Base-by-base conservation (phyloP, 2,888 invertebrate genomes). In the Ophion obscuratus region DNA sequence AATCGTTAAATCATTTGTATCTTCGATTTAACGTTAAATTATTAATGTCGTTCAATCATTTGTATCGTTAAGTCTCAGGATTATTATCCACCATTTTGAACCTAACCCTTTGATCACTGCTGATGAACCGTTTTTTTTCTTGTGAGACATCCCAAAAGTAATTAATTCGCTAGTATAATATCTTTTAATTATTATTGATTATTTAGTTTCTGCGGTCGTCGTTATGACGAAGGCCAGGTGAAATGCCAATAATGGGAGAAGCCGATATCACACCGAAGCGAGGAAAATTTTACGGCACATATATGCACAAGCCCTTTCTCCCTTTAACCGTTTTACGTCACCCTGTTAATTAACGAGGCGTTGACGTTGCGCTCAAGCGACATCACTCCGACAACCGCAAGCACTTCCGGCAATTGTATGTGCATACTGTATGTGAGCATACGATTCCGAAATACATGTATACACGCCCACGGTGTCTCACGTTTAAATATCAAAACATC, bases 261-360 rank as follows among this genome's bases (percentile, higher is more conserved):
- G 61, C 67, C 66, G 73, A 81, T 64, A 57, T 78, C 78, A 86
- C 81, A 86, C 81, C 81, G 53, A 76, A 57, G 57, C 66, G 70
- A 3, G 64, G 40, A 17, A 73, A 79, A 85, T 86, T 86, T 77
- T 75, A 84, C 71, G 27, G 17, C 70, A 70, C 84, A 85, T 76
- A 83, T 86, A 83, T 85, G 78, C 71, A 68, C 27, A n/a, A 44
- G 62, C 62, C 47, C 64, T 10, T 40, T 40, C 82, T 47, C 14
- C 31, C 44, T 14, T 71, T 44, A 57, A 36, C 47, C 64, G 62
- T 70, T 59, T 67, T 44, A 53, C 71, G 83, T 77, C 71, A 80
- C 81, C 20, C 61, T 77, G 66, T 62, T 88, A 88, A 89, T 89
- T 88, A 88, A 83, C 76, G 80, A 68, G 84, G 74, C 76, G 85